Evolutionary conservation across 1,140 invertebrate genomes (phyloP).

Genomic region (Mizuhopecten yessoensis): DNA sequence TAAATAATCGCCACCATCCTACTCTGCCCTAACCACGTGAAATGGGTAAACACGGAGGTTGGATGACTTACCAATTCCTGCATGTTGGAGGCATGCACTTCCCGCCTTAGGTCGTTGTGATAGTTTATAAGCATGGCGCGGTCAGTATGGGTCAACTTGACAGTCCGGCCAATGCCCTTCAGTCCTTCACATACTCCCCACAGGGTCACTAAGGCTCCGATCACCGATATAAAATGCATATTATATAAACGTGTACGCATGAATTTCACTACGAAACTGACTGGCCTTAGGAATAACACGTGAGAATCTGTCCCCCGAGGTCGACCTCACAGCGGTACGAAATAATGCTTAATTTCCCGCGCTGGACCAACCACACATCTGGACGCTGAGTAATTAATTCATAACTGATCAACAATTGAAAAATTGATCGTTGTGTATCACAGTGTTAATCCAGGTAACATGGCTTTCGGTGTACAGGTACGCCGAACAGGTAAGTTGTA

Average conservation of each 20-base stretch:
- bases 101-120: background rate
- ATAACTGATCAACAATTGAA: conserved; percentile 1
- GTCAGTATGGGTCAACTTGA: conserved; percentile 13
- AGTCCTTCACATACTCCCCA: background rate
- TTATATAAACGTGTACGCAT: background rate
- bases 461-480: conserved; percentile 22
- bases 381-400: conserved; percentile 38
- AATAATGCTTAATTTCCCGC: background rate
- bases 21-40: background rate
- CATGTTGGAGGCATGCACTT: background rate
- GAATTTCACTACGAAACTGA: background rate
- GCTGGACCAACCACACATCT: conserved; percentile 13
- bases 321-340: background rate
- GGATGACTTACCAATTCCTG: conserved; percentile 1
- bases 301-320: conserved; percentile 7
- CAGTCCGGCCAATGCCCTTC: background rate
- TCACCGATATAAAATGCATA: conserved; percentile 10
- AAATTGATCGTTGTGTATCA: background rate
- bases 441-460: conserved; percentile 14
- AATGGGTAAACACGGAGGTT: background rate
- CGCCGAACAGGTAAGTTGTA: background rate
- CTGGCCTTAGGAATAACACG: background rate
- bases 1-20: no score
- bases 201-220: background rate
- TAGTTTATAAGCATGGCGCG: conserved; percentile 5